Conservation (phyloP, 2,113 vertebrate species). For the Gavia stellata region DNA sequence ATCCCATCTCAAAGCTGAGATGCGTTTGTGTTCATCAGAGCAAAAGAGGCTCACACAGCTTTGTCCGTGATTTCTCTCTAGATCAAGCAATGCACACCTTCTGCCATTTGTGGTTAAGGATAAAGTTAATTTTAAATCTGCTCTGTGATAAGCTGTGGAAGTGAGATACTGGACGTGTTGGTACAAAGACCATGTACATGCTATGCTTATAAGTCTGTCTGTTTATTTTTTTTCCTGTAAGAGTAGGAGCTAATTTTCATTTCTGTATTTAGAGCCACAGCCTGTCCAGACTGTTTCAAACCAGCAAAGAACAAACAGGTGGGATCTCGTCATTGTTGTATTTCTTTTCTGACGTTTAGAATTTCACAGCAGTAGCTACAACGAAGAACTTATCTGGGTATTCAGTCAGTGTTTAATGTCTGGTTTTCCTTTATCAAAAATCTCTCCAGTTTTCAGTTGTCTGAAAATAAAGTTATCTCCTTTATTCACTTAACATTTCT, state of each 20-base stretch:
- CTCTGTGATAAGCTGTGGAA: neutral
- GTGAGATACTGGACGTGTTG: neutral
- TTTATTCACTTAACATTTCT: neutral
- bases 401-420: neutral
- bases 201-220: neutral
- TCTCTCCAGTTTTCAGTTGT: neutral
- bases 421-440: neutral
- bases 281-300: constrained; percentile 90
- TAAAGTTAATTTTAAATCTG: neutral
- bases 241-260: constrained; percentile 3
- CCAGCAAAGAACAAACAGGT: constrained; percentile 93
- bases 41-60: neutral
- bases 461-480: neutral
- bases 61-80: neutral
- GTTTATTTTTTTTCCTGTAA: neutral
- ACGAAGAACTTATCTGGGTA: neutral
- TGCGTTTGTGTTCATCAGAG: neutral
- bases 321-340: constrained; percentile 8
- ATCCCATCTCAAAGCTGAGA: neutral
- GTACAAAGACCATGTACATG: neutral
- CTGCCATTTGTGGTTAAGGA: neutral
- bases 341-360: neutral
- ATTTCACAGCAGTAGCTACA: neutral
- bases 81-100: neutral
- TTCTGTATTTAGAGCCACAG: constrained; percentile 74